Evolutionary conservation across 2,888 invertebrate genomes (phyloP), one percentile per base, ranked within the genome.

Genomic region (Chrysina gloriosa): DNA sequence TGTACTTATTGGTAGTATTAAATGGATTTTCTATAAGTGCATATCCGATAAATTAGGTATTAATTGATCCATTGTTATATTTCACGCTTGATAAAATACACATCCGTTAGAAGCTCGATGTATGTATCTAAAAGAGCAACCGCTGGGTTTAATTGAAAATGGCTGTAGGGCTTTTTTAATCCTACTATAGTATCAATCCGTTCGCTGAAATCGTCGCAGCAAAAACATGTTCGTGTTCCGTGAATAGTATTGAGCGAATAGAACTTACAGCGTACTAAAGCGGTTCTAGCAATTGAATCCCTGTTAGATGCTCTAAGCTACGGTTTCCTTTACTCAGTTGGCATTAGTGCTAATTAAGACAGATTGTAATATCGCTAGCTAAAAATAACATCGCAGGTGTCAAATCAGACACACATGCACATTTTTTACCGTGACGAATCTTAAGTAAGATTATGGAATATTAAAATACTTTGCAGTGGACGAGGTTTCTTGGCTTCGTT

Each of bases 81-180:
- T n/a, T n/a, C n/a, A n/a, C n/a, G n/a, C n/a, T n/a, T n/a, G n/a
- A n/a, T n/a, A n/a, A n/a, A n/a, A n/a, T n/a, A n/a, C n/a, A n/a
- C n/a, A n/a, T n/a, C n/a, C n/a, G n/a, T n/a, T 7, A 21, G 19
- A 21, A 47, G 21, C 16, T 29, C 2, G 14, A 52, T 9, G 21
- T 45, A 16, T 19, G 19, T 14, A 52, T 31, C 19, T 29, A 19
- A 6, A 7, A 31, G 19, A 2, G 4, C 1, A 6, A 52, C 31
- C 31, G 7, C n/a, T 31, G 21, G 31, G 31, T 31, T 31, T 34
- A 52, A 52, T 52, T 34, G 52, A 34, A 52, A 52, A 52, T 31
- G 31, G 31, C 25, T 31, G 52, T 52, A 52, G 4, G 31, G 31
- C 31, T 52, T 34, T 19, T 3, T 4, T 34, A n/a, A 16, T 31